These are phyloP conservation scores for Scatophagus argus DNA, from an alignment of 2,113 vertebrate genomes.

Conservation along the genomic window DNA sequence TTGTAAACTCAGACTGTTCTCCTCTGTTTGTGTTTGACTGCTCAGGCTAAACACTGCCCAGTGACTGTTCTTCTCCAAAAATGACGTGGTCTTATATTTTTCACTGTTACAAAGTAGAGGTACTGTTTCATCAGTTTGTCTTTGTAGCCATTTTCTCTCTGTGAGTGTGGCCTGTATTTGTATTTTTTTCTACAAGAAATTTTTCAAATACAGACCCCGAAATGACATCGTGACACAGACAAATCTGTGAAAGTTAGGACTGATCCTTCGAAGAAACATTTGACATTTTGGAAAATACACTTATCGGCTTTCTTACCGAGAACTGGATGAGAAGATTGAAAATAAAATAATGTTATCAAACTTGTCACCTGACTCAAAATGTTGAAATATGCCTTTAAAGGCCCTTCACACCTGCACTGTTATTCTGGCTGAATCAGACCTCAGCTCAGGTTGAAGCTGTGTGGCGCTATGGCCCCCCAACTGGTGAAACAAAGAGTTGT, in stretches of 20 bases:
- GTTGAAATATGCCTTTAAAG: slow-evolving; percentile 4
- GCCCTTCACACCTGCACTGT: slow-evolving; percentile 8
- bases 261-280: slow-evolving; percentile 15
- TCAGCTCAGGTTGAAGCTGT: slow-evolving; percentile 12
- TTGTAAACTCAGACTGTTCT: slow-evolving; percentile 76
- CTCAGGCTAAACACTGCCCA: slow-evolving; percentile 81
- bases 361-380: background rate
- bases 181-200: slow-evolving; percentile 29
- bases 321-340: background rate
- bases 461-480: background rate
- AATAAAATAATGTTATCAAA: too few relatives aligned
- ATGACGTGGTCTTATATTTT: slow-evolving; percentile 61
- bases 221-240: slow-evolving; percentile 28
- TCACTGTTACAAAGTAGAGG: slow-evolving; percentile 61
- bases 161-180: slow-evolving; percentile 38
- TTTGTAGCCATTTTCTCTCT: slow-evolving; percentile 42
- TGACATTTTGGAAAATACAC: background rate
- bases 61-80: slow-evolving; percentile 77
- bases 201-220: slow-evolving; percentile 41
- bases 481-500: background rate
- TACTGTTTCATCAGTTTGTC: slow-evolving; percentile 55
- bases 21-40: slow-evolving; percentile 75
- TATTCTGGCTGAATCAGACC: slow-evolving; percentile 6
- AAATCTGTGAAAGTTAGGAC: slow-evolving; percentile 19
- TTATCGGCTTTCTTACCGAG: background rate